A percentile compares a stretch with the other conserved stretches of the same genome.
These are phyloP conservation scores for Nylanderia fulva DNA, from an alignment of 1,140 invertebrate genomes.

Conservation along the genomic window DNA sequence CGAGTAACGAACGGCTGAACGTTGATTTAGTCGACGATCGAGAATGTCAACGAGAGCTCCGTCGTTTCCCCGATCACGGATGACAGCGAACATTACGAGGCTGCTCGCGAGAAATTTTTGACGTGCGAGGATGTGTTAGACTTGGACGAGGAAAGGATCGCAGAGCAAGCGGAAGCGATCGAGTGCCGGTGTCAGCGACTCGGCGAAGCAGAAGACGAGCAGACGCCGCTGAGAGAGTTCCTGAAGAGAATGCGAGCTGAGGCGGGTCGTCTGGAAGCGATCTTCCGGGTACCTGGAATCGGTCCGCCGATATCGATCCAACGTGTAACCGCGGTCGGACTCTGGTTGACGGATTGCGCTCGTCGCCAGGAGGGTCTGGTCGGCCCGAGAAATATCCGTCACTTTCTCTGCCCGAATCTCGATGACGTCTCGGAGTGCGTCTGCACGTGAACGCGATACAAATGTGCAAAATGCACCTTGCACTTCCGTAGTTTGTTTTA, in stretches of 20 bases:
- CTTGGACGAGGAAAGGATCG: conserved; percentile 17
- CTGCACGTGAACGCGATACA: not conserved
- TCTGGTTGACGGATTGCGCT: conserved; percentile 80
- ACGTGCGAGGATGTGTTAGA: conserved; percentile 41
- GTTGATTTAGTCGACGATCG: conserved; percentile 8
- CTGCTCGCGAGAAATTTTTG: not conserved
- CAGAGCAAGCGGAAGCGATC: not conserved
- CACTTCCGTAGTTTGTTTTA: no score
- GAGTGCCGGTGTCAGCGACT: no score
- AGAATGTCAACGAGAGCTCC: not conserved
- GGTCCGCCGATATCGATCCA: conserved; percentile 76
- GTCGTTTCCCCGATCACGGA: conserved; percentile 4
- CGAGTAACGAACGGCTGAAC: not conserved
- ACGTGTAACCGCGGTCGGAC: conserved; percentile 73
- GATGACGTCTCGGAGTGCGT: conserved; percentile 51
- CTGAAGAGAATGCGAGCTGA: conserved; percentile 76
- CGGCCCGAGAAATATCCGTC: conserved; percentile 80
- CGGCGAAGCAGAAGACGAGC: conserved; percentile 30
- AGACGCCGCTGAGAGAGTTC: conserved; percentile 72
- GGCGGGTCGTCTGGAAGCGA: conserved; percentile 44
- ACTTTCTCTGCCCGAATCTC: conserved; percentile 81
- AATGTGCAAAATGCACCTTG: no score
- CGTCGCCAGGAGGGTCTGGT: conserved; percentile 80
- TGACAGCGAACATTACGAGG: not conserved
- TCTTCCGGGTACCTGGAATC: conserved; percentile 78